A percentile compares a stretch with the other conserved stretches of the same genome.
These are phyloP conservation scores for Acropternis orthonyx DNA, from an alignment of 2,797 vertebrate species.

Conservation along the genomic window DNA sequence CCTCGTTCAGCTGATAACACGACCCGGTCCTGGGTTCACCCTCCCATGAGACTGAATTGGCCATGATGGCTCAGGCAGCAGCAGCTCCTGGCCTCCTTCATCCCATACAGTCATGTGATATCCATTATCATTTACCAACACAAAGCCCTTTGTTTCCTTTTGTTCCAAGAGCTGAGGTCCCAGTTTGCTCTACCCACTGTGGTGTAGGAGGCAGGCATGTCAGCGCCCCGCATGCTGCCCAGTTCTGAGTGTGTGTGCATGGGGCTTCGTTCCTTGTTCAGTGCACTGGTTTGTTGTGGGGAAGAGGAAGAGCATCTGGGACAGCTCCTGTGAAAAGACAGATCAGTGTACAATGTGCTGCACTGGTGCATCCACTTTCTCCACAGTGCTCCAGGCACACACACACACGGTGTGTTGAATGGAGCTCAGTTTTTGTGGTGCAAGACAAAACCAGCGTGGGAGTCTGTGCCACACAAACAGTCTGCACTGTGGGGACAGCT, in stretches of 20 bases:
- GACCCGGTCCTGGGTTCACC: not conserved
- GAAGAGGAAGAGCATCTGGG: not conserved
- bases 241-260: not conserved
- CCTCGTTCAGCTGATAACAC: not conserved
- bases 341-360: not conserved
- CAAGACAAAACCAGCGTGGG: not conserved
- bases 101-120: not conserved
- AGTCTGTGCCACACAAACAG: not conserved
- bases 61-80: not conserved
- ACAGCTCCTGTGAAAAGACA: not conserved
- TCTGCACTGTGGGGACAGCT: not conserved
- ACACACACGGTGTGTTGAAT: accelerated
- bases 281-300: not conserved
- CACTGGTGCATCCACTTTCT: not conserved
- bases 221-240: not conserved
- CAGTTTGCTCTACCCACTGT: not conserved
- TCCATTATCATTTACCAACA: not conserved
- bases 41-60: not conserved
- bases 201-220: not conserved
- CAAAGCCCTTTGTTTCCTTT: not conserved
- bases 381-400: not conserved
- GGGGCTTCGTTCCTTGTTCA: not conserved
- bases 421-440: not conserved
- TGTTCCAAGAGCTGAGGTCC: not conserved
- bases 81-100: not conserved